Evolutionary conservation across 2,888 invertebrate species (phyloP), one percentile per base, ranked within the genome.

Genomic region (Venusia cambrica): DNA sequence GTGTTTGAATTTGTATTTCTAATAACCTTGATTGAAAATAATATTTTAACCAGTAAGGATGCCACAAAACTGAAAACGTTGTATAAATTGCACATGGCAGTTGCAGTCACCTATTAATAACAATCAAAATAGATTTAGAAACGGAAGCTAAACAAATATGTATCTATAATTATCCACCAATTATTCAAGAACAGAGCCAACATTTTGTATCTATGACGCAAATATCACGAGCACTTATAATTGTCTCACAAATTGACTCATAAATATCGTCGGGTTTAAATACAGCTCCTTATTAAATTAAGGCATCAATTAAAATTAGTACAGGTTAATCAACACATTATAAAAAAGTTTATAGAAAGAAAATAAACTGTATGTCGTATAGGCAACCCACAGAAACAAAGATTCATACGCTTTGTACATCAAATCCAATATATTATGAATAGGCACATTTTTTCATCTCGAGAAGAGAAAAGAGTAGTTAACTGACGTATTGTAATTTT

Each of bases 141-240:
- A 56, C 60, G 62, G 63, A 72, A 73, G 56, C 61, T 56, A 68
- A 68, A 72, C 62, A 72, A 71, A 65, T 58, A 61, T 64, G 8
- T 33, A 28, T 64, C 63, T 78, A 72, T 70, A 68, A 65, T 69
- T 74, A 71, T 44, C 54, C 38, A 57, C 50, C 43, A 59, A 59
- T 60, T 54, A 51, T 62, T 59, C 51, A 51, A 40, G 50, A 54
- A 54, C 42, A 42, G 51, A 65, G 69, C 69, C 73, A 76, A 75
- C 56, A 42, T 52, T 45, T 51, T 54, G 57, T 59, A 53, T 57
- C 54, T 51, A 54, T 67, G 67, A 67, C 65, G 65, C 53, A 65
- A 68, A 64, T 63, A 62, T 43, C 39, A 36, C 47, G 38, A 54
- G 46, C 43, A 44, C 25, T 29, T 25, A 39, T 27, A 16, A 24